phyloP scores from a whole-genome alignment of 1,140 invertebrate species.

The Heterodera schachtii region DNA sequence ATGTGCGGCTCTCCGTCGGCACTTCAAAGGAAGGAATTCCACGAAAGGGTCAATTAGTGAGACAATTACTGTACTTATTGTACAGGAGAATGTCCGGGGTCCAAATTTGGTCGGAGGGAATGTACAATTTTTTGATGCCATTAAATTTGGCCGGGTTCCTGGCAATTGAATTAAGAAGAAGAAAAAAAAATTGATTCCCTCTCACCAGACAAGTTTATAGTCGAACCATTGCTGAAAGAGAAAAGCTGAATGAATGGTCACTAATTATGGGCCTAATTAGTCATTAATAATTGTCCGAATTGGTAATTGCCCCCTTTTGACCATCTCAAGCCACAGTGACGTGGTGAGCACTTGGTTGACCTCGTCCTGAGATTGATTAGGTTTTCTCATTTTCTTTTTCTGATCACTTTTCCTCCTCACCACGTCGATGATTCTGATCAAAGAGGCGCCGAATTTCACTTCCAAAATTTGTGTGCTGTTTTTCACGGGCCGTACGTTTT shows the following conservation, averaged over 20 bases:
- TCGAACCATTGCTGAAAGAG: constrained; percentile 81
- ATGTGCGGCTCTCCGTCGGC: constrained; percentile 71
- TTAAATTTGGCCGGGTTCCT: constrained; percentile 88
- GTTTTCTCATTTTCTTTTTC: neutral
- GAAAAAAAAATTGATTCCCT: neutral
- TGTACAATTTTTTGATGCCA: constrained; percentile 76
- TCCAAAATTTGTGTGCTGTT: constrained; percentile 90
- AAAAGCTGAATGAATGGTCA: constrained; percentile 18
- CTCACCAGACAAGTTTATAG: constrained; percentile 84
- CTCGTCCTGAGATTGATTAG: constrained; percentile 75
- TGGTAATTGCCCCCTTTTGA: constrained; percentile 58
- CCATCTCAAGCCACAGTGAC: constrained; percentile 91
- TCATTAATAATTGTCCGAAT: constrained; percentile 66
- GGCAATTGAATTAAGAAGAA: constrained; percentile 4
- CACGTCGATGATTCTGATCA: constrained; percentile 70
- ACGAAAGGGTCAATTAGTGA: constrained; percentile 12
- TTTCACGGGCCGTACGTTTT: constrained; percentile 87
- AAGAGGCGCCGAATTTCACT: constrained; percentile 79
- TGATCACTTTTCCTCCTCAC: constrained; percentile 60
- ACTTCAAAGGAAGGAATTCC: constrained; percentile 52
- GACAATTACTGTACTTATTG: constrained; percentile 51
- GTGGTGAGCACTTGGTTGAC: constrained; percentile 94
- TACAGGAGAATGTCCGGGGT: constrained; percentile 71
- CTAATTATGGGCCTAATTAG: neutral
- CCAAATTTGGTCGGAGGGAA: constrained; percentile 82